A percentile compares a stretch with the other conserved stretches of the same genome.
Evolutionary conservation across 2,888 invertebrate genomes (phyloP).

Genomic region (Synergus umbraculus): DNA sequence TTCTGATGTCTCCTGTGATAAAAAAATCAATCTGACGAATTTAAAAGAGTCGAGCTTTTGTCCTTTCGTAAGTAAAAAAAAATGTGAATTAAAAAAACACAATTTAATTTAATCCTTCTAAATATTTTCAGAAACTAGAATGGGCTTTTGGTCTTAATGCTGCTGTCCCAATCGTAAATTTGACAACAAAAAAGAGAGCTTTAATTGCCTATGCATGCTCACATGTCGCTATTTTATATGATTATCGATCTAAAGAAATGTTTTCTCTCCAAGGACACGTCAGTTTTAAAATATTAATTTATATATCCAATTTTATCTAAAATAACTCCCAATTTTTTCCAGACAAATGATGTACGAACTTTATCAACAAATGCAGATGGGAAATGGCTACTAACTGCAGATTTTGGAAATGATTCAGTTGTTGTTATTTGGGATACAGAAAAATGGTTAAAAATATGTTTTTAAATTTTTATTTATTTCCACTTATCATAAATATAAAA

Average conservation of each 20-base stretch:
- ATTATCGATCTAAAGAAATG: conserved; percentile 82
- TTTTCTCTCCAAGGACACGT: conserved; percentile 85
- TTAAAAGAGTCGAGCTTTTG: conserved; percentile 41
- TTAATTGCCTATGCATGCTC: conserved; percentile 82
- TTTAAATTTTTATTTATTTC: conserved; percentile 6
- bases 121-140: conserved; percentile 78
- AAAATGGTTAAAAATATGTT: conserved; percentile 64
- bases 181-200: conserved; percentile 79
- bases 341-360: conserved; percentile 79
- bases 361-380: conserved; percentile 79
- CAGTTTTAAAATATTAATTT: conserved; percentile 66
- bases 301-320: conserved; percentile 30
- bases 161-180: conserved; percentile 81
- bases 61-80: conserved; percentile 54
- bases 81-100: background rate
- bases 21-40: conserved; percentile 16
- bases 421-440: conserved; percentile 81
- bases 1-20: background rate
- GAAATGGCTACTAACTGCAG: conserved; percentile 82
- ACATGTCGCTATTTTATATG: conserved; percentile 83
- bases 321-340: conserved; percentile 53
- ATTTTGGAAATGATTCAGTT: conserved; percentile 80
- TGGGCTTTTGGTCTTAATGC: conserved; percentile 84
- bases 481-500: background rate
- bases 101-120: background rate